Percentiles rank a stretch among this genome's conserved stretches.
phyloP scores from a whole-genome alignment of 2,797 vertebrate species.

The Gambelia wislizenii region DNA sequence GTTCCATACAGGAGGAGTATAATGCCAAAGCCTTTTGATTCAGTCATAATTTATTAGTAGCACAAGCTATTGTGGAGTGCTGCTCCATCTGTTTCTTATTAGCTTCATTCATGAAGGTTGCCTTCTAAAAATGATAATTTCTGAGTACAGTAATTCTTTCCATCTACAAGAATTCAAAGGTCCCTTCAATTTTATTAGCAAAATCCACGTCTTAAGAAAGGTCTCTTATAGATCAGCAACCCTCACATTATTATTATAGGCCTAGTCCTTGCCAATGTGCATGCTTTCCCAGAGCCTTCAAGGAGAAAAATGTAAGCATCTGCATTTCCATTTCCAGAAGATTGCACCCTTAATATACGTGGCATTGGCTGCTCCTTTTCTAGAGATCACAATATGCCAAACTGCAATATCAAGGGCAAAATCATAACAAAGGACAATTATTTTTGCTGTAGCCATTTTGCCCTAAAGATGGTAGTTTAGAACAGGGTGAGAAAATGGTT shows the following conservation, averaged over 20 bases:
- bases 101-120: conserved; percentile 18
- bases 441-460: background rate
- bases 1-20: background rate
- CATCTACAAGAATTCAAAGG: background rate
- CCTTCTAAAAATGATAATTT: background rate
- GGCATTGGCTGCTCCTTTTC: background rate
- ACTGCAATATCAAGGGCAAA: background rate
- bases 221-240: background rate
- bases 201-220: conserved; percentile 14
- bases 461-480: background rate
- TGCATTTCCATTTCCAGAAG: conserved; percentile 8
- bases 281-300: conserved; percentile 5
- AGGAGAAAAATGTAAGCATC: conserved; percentile 8
- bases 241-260: background rate
- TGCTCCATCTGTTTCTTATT: conserved; percentile 35
- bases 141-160: conserved; percentile 17
- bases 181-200: background rate
- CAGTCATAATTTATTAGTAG: conserved; percentile 26
- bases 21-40: conserved; percentile 22
- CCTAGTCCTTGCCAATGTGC: background rate
- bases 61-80: conserved; percentile 13
- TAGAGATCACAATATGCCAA: background rate
- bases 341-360: background rate
- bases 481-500: background rate
- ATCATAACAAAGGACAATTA: background rate